Evolutionary conservation across 2,797 vertebrate genomes (phyloP).

Genomic region (Parotocinclus haroldoi): DNA sequence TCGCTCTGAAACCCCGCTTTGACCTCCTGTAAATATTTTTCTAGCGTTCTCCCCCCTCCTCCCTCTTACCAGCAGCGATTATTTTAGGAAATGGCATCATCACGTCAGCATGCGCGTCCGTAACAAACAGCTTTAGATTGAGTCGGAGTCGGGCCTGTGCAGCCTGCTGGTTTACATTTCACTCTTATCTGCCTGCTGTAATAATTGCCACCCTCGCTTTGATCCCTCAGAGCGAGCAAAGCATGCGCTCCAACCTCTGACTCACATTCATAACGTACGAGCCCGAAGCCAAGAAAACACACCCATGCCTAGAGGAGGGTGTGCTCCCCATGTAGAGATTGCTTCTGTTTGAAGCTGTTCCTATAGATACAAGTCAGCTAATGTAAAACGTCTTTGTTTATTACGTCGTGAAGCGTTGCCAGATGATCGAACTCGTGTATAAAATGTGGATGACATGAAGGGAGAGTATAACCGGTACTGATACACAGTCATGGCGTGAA

Average conservation of each 20-base stretch:
- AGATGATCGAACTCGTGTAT: no score
- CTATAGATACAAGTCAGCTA: no score
- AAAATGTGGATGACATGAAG: no score
- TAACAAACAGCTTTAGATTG: not conserved
- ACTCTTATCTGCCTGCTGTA: slow-evolving; percentile 36
- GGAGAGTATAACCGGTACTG: no score
- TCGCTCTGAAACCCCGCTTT: not conserved
- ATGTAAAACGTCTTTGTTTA: no score
- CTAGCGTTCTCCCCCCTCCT: not conserved
- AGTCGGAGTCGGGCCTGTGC: slow-evolving; percentile 40
- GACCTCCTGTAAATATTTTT: not conserved
- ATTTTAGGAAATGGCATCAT: slow-evolving; percentile 5
- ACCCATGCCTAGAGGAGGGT: no score
- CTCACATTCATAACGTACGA: not conserved
- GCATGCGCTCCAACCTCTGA: slow-evolving; percentile 15
- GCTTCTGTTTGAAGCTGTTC: no score
- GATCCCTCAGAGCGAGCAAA: slow-evolving; percentile 36
- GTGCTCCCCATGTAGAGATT: no score
- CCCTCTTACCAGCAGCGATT: not conserved
- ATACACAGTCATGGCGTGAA: no score
- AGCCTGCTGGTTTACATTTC: slow-evolving; percentile 42
- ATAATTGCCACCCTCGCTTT: slow-evolving; percentile 43
- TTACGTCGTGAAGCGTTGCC: no score
- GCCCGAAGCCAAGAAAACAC: not conserved
- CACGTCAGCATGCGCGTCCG: not conserved